Conservation (phyloP, 2,888 invertebrate genomes). For the Julus scandinavius region DNA sequence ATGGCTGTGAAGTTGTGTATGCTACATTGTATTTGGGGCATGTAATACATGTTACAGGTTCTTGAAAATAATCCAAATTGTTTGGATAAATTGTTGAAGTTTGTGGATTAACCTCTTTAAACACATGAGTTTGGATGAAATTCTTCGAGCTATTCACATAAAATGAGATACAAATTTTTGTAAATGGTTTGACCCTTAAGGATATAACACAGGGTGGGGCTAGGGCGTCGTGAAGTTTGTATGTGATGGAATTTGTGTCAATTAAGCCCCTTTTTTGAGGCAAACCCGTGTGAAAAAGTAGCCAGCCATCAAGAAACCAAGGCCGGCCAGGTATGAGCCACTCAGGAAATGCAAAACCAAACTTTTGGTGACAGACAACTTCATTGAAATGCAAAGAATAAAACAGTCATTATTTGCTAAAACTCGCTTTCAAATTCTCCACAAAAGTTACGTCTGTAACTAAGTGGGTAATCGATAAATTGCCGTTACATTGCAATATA, state of each 20-base stretch:
- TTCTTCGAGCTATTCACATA: too few species aligned
- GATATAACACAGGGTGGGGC: neutral
- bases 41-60: too few species aligned
- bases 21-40: too few species aligned
- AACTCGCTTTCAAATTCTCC: neutral
- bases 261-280: neutral
- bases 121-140: too few species aligned
- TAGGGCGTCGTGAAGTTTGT: neutral
- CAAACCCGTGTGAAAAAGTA: neutral
- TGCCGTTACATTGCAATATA: neutral
- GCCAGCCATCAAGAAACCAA: neutral
- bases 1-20: too few species aligned
- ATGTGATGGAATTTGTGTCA: constrained; percentile 2
- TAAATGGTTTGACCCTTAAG: neutral
- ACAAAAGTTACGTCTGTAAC: neutral
- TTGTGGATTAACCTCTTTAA: neutral
- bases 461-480: neutral
- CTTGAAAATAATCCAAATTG: too few species aligned
- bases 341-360: neutral
- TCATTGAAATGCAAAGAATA: neutral
- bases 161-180: neutral
- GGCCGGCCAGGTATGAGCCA: neutral
- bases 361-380: neutral
- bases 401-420: neutral
- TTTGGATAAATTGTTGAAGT: neutral